Evolutionary conservation across 2,113 vertebrate species (phyloP).

Genomic region (Sebastes schlegelii): DNA sequence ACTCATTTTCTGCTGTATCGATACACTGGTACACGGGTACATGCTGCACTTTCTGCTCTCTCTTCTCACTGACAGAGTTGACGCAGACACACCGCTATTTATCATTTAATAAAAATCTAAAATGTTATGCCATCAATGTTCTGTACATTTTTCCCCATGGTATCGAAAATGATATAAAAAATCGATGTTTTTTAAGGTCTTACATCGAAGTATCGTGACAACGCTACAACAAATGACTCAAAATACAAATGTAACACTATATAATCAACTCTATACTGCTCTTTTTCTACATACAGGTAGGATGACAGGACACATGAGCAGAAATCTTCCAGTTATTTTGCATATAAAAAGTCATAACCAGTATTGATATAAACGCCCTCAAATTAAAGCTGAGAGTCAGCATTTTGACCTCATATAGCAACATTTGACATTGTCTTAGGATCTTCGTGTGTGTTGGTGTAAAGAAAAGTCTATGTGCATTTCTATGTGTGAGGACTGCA

Average conservation of each 20-base stretch:
- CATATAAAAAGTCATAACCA: neutral
- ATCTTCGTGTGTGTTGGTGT: constrained; percentile 1
- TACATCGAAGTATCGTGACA: too few relatives aligned
- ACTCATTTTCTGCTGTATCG: too few relatives aligned
- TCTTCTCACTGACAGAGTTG: too few relatives aligned
- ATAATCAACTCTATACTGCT: neutral
- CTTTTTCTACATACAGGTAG: neutral
- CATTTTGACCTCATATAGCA: constrained; percentile 2
- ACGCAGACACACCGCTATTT: too few relatives aligned
- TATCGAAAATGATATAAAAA: too few relatives aligned
- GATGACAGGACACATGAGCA: neutral
- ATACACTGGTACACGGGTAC: too few relatives aligned
- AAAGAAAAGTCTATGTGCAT: constrained; percentile 28
- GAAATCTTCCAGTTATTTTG: neutral
- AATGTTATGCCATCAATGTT: too few relatives aligned
- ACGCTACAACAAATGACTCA: neutral
- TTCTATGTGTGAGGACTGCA: constrained; percentile 47
- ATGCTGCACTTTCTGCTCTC: too few relatives aligned
- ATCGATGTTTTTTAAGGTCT: too few relatives aligned
- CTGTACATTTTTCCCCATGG: too few relatives aligned
- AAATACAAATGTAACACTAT: neutral
- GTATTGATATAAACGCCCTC: constrained; percentile 12
- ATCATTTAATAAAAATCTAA: too few relatives aligned
- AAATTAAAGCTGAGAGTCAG: constrained; percentile 33
- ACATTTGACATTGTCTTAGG: constrained; percentile 16